These are phyloP conservation scores for Hestina assimilis DNA, from an alignment of 1,140 invertebrate genomes.

Conservation along the genomic window DNA sequence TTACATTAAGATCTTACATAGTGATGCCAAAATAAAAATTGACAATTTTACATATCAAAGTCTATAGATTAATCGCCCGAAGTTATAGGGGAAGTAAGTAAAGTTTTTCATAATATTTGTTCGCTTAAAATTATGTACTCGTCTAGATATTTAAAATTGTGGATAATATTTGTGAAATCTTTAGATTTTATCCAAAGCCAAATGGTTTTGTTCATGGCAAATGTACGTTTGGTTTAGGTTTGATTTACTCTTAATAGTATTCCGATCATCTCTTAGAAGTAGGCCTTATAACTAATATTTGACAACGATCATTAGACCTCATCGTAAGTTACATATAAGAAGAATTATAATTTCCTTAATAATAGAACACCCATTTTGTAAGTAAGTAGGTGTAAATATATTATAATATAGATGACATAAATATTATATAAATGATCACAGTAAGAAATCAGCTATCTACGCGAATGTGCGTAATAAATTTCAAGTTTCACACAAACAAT, in stretches of 20 bases:
- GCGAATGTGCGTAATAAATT: slow-evolving; percentile 71
- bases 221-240: background rate
- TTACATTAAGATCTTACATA: slow-evolving; percentile 7
- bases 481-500: slow-evolving; percentile 34
- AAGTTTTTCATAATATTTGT: background rate
- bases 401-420: slow-evolving; percentile 47
- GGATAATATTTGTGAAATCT: no score
- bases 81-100: background rate
- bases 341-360: slow-evolving; percentile 22
- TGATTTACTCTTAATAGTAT: background rate
- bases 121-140: background rate
- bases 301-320: slow-evolving; percentile 15
- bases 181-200: no score
- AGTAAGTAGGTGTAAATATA: slow-evolving; percentile 11
- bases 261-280: slow-evolving; percentile 10
- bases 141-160: no score
- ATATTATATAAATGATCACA: slow-evolving; percentile 68
- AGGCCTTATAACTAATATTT: slow-evolving; percentile 23
- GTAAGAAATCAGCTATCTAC: slow-evolving; percentile 73
- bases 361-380: slow-evolving; percentile 18
- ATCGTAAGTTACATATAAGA: slow-evolving; percentile 13
- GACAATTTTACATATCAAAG: slow-evolving; percentile 3
- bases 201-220: background rate
- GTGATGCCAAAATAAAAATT: slow-evolving; percentile 7
- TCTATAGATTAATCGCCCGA: slow-evolving; percentile 1